Percentiles rank a stretch among this genome's conserved stretches.
These are phyloP conservation scores for Colinus virginianus DNA, from an alignment of 2,113 vertebrate genomes.

Conservation along the genomic window DNA sequence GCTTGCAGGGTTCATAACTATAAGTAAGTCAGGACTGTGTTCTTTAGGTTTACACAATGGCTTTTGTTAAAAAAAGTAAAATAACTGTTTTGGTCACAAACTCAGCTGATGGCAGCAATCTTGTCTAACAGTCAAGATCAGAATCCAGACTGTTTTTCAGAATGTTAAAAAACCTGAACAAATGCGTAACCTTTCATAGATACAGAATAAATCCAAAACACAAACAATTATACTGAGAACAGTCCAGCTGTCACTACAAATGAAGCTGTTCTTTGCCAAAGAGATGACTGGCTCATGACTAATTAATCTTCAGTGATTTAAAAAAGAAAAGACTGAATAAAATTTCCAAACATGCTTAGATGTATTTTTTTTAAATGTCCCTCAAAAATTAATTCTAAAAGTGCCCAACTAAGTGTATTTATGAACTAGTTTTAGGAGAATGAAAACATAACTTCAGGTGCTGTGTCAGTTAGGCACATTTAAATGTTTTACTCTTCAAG, in stretches of 20 bases:
- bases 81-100: background rate
- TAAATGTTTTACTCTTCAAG: slow-evolving; percentile 12
- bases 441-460: background rate
- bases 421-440: background rate
- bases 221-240: background rate
- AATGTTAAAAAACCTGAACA: background rate
- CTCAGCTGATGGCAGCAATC: background rate
- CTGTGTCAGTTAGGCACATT: background rate
- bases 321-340: background rate
- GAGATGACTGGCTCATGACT: background rate
- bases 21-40: slow-evolving; percentile 25
- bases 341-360: background rate
- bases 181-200: background rate
- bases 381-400: slow-evolving; percentile 12
- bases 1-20: background rate
- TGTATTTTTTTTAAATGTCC: background rate
- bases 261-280: background rate
- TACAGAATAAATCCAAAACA: slow-evolving; percentile 28
- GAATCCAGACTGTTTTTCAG: slow-evolving; percentile 12
- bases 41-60: background rate
- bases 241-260: slow-evolving; percentile 30
- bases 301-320: background rate
- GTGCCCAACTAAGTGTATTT: slow-evolving; percentile 1
- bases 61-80: background rate
- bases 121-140: background rate